Base-by-base conservation (phyloP, 2,113 vertebrate species). In the Pygoscelis adeliae region DNA sequence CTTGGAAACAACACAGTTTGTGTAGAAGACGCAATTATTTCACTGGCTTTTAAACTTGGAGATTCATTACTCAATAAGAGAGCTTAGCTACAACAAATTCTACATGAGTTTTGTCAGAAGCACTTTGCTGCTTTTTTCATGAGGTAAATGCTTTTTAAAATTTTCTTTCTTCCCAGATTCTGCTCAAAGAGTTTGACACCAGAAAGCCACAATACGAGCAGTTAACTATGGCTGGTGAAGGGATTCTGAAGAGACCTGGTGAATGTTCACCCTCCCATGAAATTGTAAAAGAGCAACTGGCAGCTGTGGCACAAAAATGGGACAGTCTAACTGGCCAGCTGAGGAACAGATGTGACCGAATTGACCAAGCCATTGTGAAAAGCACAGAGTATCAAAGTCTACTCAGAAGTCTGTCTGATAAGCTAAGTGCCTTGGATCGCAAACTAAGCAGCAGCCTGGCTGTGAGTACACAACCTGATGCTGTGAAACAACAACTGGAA, bases 101-200 rank as follows among this genome's bases (percentile, higher is more conserved):
- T 36, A 34, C 13, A 11, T 67, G 1, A 34, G 20, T 88, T 87
- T 85, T 77, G 12, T 82, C 49, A 88, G n/a, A 53, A 86, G 15
- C 53, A 46, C 20, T 81, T 94, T n/a, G 25, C 69, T 80, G 11
- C 16, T 10, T 47, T 83, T 91, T 71, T 71, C 18, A 22, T 71
- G 11, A 76, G 34, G 6, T 80, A 42, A 58, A 36, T 50, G 18
- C 3, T 58, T 89, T 53, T 74, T 22, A 34, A 78, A 83, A 44
- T 91, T 69, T 61, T 30, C 30, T 69, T 82, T 55, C 34, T 17
- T 74, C 42, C 52, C 93, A 99, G 99, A 99, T 99, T 96, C 98
- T 99, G 50, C 98, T 99, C n/a, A 99, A 99, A 93, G 99, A 99
- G 93, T 99, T 99, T 88, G 99, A 99, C 92, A 99, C 99, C 46